Percentiles rank a stretch among this genome's conserved stretches.
phyloP scores from a whole-genome alignment of 2,797 vertebrate genomes.

The Amphiprion clarkii region DNA sequence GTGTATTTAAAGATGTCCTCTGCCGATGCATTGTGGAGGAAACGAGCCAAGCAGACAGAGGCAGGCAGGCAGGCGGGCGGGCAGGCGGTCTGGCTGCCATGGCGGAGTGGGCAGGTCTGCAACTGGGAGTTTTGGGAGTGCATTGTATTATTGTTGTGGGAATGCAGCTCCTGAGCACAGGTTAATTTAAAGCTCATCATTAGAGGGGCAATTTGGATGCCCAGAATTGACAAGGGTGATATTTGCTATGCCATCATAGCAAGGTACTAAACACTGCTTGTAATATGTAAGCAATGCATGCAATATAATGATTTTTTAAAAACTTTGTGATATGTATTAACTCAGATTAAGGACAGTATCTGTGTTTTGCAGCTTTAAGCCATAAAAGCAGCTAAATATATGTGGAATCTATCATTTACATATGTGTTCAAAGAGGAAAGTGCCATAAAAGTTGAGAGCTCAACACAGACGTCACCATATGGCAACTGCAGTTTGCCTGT shows the following conservation, averaged over 20 bases:
- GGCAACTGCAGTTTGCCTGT: background rate
- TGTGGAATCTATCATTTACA: background rate
- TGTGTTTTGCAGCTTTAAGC: background rate
- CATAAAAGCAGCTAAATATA: background rate
- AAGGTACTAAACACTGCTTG: conserved; percentile 11
- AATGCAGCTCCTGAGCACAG: conserved; percentile 47
- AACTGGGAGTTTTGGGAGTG: conserved; percentile 61
- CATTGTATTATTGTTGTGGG: conserved; percentile 52
- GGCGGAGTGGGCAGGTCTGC: conserved; percentile 45
- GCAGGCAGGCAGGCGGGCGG: conserved; percentile 24
- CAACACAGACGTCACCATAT: background rate
- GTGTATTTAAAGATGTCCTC: conserved; percentile 86
- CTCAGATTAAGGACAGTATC: background rate
- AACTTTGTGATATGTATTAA: background rate
- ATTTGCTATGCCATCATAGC: conserved; percentile 42
- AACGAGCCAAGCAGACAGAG: conserved; percentile 57
- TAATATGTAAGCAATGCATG: background rate
- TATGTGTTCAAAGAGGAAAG: background rate
- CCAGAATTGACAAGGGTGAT: conserved; percentile 51
- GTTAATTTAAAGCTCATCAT: conserved; percentile 71
- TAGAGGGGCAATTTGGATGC: conserved; percentile 57
- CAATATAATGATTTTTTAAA: background rate
- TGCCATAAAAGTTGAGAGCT: background rate
- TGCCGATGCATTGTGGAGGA: conserved; percentile 67
- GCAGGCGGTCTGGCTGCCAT: conserved; percentile 31